Evolutionary conservation across 1,140 invertebrate species (phyloP).

Genomic region (Kradibia gibbosae): DNA sequence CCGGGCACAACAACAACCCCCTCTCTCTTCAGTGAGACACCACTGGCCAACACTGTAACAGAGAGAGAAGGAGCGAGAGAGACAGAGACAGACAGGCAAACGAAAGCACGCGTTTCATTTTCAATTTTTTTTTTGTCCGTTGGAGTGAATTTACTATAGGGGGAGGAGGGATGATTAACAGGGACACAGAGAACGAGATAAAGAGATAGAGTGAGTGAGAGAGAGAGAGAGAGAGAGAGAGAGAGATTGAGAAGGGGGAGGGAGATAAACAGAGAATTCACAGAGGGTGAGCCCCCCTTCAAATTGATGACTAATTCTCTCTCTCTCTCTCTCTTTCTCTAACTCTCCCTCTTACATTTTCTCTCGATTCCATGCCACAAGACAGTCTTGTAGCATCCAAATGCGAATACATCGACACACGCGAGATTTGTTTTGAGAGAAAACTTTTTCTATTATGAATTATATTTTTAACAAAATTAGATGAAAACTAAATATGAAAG

Average conservation of each 20-base stretch:
- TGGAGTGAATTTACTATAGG: conserved; percentile 35
- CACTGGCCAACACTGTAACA: conserved; percentile 69
- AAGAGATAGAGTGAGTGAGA: conserved; percentile 36
- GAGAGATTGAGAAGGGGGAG: conserved; percentile 39
- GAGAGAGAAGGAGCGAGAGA: conserved; percentile 54
- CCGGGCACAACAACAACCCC: conserved; percentile 55
- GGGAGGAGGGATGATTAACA: neutral
- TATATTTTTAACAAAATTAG: too few relatives aligned
- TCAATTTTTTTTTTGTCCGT: neutral
- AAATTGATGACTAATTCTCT: conserved; percentile 35
- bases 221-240: conserved; percentile 47
- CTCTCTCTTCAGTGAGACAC: conserved; percentile 68
- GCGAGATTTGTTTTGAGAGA: neutral
- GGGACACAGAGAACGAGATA: conserved; percentile 8
- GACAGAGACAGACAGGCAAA: conserved; percentile 37
- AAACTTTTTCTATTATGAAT: neutral
- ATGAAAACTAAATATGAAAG: too few relatives aligned
- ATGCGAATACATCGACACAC: neutral
- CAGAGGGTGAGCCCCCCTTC: conserved; percentile 35
- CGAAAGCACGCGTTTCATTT: conserved; percentile 15
- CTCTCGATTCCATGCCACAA: neutral
- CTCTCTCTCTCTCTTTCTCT: conserved; percentile 26
- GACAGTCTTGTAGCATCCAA: neutral
- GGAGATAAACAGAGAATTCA: conserved; percentile 29
- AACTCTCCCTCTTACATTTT: conserved; percentile 38